These are phyloP conservation scores for Yponomeuta plumbellus DNA, from an alignment of 2,888 invertebrate species.

Conservation along the genomic window DNA sequence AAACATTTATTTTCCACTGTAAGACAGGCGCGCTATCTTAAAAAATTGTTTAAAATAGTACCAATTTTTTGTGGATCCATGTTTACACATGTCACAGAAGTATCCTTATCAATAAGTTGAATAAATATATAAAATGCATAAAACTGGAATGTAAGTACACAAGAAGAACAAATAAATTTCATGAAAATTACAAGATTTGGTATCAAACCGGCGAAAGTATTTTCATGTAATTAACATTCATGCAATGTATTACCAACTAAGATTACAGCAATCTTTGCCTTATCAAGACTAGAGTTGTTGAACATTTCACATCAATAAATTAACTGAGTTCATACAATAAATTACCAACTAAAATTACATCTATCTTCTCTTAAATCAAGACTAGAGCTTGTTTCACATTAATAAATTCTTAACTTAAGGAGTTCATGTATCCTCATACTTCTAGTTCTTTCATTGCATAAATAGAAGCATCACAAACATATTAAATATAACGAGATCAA, in stretches of 20 bases:
- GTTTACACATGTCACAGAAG: constrained; percentile 7
- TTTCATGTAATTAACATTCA: too few species aligned
- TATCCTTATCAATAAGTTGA: neutral
- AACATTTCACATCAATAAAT: neutral
- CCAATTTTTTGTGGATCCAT: neutral
- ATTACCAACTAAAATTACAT: neutral
- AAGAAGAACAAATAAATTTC: constrained; percentile 7
- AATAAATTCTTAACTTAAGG: neutral
- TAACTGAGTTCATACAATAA: too few species aligned
- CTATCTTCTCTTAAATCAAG: neutral
- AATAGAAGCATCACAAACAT: neutral
- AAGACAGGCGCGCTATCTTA: constrained; percentile 30
- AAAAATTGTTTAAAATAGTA: constrained; percentile 39
- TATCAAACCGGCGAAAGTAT: too few species aligned
- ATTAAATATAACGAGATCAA: neutral
- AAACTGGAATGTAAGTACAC: neutral
- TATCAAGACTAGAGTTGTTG: neutral
- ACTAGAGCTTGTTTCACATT: neutral
- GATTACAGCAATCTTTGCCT: neutral
- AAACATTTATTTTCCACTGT: constrained; percentile 30
- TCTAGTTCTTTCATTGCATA: neutral
- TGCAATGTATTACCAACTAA: too few species aligned
- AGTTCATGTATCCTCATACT: neutral
- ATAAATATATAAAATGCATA: neutral
- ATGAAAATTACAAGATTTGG: neutral